Evolutionary conservation across 2,797 vertebrate genomes (phyloP).

Genomic region (Cirrhinus mrigala): DNA sequence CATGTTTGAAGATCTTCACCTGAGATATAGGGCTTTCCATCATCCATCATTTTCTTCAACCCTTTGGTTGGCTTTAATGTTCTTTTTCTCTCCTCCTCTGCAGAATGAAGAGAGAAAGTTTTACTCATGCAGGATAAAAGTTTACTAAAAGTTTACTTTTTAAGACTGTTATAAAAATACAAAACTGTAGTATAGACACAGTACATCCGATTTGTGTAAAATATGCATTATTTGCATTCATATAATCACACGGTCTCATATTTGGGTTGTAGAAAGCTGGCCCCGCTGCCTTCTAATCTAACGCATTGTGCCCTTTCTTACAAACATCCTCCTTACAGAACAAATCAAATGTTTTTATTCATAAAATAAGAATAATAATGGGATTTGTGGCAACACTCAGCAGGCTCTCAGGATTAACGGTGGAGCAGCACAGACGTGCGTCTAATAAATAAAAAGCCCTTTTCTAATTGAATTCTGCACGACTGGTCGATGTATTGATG

Average conservation of each 20-base stretch:
- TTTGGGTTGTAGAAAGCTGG: background rate
- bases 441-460: constrained; percentile 32
- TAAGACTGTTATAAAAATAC: background rate
- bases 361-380: constrained; percentile 26
- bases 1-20: background rate
- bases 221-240: background rate
- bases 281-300: background rate
- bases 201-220: background rate
- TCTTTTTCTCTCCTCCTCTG: background rate
- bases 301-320: background rate
- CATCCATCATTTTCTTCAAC: background rate
- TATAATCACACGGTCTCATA: background rate
- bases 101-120: background rate
- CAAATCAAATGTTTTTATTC: background rate
- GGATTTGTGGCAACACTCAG: constrained; percentile 13
- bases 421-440: background rate
- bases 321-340: background rate
- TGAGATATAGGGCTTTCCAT: background rate
- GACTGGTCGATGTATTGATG: constrained; percentile 39
- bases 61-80: background rate
- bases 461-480: constrained; percentile 33
- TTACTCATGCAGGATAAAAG: background rate
- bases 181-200: background rate
- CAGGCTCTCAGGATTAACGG: constrained; percentile 20
- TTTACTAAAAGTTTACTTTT: background rate